Conservation (phyloP, 2,113 vertebrate species). For the Zingel zingel region DNA sequence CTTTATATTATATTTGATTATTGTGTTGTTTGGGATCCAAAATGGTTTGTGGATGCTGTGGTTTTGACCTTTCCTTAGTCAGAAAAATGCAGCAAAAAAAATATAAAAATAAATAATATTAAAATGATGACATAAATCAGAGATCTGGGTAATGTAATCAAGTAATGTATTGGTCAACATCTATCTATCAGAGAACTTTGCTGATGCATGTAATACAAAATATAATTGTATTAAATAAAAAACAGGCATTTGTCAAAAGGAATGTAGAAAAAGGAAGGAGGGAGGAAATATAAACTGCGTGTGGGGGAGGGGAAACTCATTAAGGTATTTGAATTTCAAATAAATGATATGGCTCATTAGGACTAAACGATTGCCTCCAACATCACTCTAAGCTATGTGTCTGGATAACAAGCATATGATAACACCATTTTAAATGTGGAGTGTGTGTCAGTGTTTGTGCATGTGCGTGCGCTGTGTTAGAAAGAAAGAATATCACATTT, state of each 20-base stretch:
- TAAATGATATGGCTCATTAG: constrained; percentile 85
- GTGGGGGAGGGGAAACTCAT: constrained; percentile 72
- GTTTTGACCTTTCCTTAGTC: background rate
- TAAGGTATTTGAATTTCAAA: constrained; percentile 84
- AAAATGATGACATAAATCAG: background rate
- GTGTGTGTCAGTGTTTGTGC: constrained; percentile 64
- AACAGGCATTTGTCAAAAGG: constrained; percentile 34
- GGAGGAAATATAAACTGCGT: constrained; percentile 44
- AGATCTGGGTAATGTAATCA: background rate
- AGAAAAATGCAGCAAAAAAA: background rate
- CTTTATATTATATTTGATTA: background rate
- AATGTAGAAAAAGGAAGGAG: constrained; percentile 43
- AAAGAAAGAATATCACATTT: constrained; percentile 72
- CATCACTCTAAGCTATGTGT: constrained; percentile 81
- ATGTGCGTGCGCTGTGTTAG: constrained; percentile 39
- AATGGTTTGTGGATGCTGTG: background rate
- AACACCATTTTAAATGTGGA: constrained; percentile 79
- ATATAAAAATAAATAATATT: background rate
- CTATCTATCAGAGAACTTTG: background rate
- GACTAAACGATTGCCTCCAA: constrained; percentile 83
- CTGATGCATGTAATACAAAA: constrained; percentile 2
- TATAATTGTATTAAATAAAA: constrained; percentile 2
- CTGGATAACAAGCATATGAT: constrained; percentile 84
- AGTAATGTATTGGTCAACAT: constrained; percentile 11
- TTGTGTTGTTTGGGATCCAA: background rate